phyloP scores from a whole-genome alignment of 2,888 invertebrate species.

The Candidula unifasciata region DNA sequence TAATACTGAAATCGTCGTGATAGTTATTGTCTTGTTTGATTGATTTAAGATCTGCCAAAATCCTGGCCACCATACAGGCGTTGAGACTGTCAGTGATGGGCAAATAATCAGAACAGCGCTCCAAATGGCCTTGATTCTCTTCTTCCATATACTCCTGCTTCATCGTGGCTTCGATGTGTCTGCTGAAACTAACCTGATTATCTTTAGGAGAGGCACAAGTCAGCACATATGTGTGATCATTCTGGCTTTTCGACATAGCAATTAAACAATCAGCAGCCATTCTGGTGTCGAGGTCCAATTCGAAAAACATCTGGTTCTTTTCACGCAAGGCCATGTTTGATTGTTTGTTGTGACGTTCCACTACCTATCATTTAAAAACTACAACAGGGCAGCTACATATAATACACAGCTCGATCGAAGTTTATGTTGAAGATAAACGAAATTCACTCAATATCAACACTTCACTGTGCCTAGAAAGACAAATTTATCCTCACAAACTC shows the following conservation, averaged over 20 bases:
- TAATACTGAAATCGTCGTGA: constrained; percentile 46
- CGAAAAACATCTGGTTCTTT: constrained; percentile 35
- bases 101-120: constrained; percentile 69
- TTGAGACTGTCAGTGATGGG: constrained; percentile 29
- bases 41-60: constrained; percentile 82
- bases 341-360: constrained; percentile 7
- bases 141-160: constrained; percentile 40
- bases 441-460: not conserved
- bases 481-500: not conserved
- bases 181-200: constrained; percentile 53
- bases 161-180: not conserved
- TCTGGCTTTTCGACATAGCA: constrained; percentile 80
- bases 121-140: constrained; percentile 50
- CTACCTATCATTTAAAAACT: not conserved
- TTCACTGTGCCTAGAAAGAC: not conserved
- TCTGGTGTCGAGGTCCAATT: constrained; percentile 77
- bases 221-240: constrained; percentile 48
- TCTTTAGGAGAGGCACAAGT: constrained; percentile 51
- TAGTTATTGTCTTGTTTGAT: constrained; percentile 80
- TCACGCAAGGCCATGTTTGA: constrained; percentile 46
- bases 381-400: not conserved
- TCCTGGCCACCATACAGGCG: constrained; percentile 79
- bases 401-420: not conserved
- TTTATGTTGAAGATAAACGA: not conserved
- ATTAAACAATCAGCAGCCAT: constrained; percentile 83